Evolutionary conservation across 2,113 vertebrate genomes (phyloP).

Genomic region (Cepphus grylle): DNA sequence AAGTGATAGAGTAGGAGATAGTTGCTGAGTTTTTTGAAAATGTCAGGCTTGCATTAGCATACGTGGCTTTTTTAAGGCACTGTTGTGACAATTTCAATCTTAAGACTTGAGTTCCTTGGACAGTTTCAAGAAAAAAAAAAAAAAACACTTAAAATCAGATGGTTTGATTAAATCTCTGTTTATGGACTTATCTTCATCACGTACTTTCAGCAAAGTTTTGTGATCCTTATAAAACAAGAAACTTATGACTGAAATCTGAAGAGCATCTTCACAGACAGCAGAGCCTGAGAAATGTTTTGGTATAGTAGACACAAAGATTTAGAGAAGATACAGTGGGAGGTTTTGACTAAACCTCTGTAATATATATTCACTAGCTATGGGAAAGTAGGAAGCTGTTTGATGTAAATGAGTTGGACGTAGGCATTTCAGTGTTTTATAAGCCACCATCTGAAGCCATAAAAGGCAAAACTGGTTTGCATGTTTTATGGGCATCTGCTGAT

Average conservation of each 20-base stretch:
- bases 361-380: neutral
- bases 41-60: neutral
- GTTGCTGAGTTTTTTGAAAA: neutral
- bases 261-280: neutral
- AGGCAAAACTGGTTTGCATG: neutral
- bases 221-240: neutral
- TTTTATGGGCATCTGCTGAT: neutral
- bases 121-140: neutral
- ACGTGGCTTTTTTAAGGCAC: neutral
- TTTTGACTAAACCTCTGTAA: conserved; percentile 11
- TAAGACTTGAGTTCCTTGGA: neutral
- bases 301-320: neutral
- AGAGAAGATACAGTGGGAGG: neutral
- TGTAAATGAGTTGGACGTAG: neutral
- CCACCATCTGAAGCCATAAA: neutral
- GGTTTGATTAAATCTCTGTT: neutral
- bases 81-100: neutral
- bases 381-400: neutral
- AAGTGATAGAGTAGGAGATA: neutral
- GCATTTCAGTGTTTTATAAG: neutral
- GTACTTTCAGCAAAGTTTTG: neutral
- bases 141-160: neutral
- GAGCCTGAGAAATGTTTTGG: neutral
- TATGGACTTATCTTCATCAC: neutral
- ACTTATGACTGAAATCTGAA: neutral